Base-by-base conservation (phyloP, 1,140 invertebrate genomes). In the Antheraea mylitta region DNA sequence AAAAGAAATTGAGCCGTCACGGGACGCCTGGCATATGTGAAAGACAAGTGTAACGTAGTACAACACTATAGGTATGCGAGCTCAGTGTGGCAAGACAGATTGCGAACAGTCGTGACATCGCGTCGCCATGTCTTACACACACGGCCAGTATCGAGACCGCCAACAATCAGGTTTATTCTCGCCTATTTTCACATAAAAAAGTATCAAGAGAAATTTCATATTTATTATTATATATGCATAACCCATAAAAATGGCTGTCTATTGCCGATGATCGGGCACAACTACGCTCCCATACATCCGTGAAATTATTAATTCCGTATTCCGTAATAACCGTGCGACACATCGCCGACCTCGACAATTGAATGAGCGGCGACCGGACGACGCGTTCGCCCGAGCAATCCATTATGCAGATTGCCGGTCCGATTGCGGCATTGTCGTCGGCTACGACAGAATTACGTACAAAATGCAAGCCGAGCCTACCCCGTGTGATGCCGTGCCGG, bases 341-440 rank as follows among this genome's bases (percentile, higher is more conserved):
- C 85, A 87, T 86, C 78, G 83, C 69, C 78, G 82, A 77, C 78
- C 79, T 77, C 83, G 82, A 85, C 81, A 88, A 88, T 86, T 86
- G 82, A 85, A 85, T 85, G 81, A 85, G 75, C 77, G 71, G 68
- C 81, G 83, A 83, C 83, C 82, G 83, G 82, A 81, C 84, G 85
- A 77, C 83, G 82, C 84, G 82, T 85, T 86, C 85, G 85, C 80
- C 78, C 83, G 85, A 88, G 81, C 87, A 90, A 90, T 90, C 87
- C 83, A 90, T 90, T 88, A 90, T 90, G 87, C 81, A 89, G 87
- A 90, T 90, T 87, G 82, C 76, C 74, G 77, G 73, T 73, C 84
- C 80, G 87, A 90, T 88, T 88, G 87, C 83, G 82, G 82, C 83
- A 88, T 87, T 87, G 86, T 89, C 85, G 84, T 78, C 74, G 73